These are phyloP conservation scores for Poeciliopsis turrubarensis DNA, from an alignment of 2,113 vertebrate genomes.

Conservation along the genomic window DNA sequence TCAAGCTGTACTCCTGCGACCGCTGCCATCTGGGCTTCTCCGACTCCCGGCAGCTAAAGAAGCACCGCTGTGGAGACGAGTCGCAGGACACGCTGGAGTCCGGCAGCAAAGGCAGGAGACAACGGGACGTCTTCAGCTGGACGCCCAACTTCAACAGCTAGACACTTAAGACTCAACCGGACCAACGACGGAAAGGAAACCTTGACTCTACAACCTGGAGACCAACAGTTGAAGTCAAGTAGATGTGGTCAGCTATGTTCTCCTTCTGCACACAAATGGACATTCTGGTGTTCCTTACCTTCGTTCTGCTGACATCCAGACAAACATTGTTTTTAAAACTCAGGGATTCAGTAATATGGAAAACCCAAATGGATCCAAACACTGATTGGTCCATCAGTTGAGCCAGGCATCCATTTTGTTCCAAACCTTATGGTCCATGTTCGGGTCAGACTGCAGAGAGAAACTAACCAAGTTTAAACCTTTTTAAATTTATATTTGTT, in stretches of 20 bases:
- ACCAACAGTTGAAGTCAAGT: too few species aligned
- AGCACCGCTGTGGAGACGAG: conserved; percentile 59
- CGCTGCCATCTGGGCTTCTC: conserved; percentile 68
- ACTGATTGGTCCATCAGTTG: not conserved
- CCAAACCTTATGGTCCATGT: not conserved
- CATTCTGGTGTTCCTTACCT: too few species aligned
- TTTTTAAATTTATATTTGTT: too few species aligned
- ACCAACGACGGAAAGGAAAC: not conserved
- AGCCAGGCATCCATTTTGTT: not conserved
- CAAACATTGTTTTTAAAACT: not conserved
- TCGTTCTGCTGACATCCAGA: too few species aligned
- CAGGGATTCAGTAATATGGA: not conserved
- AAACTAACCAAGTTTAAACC: too few species aligned
- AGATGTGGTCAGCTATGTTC: too few species aligned
- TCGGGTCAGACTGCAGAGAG: too few species aligned
- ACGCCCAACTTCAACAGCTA: not conserved
- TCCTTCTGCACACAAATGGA: too few species aligned
- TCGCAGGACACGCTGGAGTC: not conserved
- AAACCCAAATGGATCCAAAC: not conserved
- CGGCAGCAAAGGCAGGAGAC: conserved; percentile 9
- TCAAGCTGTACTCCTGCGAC: conserved; percentile 68
- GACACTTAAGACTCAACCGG: not conserved
- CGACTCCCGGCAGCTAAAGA: conserved; percentile 73
- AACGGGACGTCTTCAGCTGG: conserved; percentile 29
- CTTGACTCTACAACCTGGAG: not conserved